Evolutionary conservation across 2,113 vertebrate genomes (phyloP), one percentile per base, ranked within the genome.

Genomic region (Otolemur garnettii): DNA sequence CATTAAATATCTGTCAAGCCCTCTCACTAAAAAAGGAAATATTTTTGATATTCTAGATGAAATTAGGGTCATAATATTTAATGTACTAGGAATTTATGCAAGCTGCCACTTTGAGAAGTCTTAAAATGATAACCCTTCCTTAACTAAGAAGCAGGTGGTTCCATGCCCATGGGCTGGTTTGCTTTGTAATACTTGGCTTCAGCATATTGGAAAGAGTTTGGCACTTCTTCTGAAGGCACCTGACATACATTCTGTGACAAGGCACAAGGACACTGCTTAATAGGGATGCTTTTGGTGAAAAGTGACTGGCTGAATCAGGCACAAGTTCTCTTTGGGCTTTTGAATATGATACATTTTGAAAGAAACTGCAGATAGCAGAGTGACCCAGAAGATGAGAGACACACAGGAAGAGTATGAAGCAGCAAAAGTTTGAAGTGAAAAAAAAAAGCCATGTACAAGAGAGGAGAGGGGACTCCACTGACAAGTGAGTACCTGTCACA

Each of bases 61-160:
- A 87, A 91, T 77, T 84, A 82, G 89, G 11, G 42, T 42, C 10
- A n/a, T 80, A 82, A 35, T 4, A 64, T 94, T 87, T 80, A 78
- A 50, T 9, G n/a, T 84, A 33, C 59, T 85, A 45, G 26, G 21
- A 86, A 92, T 55, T 66, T 45, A 57, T 66, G 33, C 8, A 53
- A 81, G 15, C 13, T 17, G 22, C 9, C 26, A 53, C n/a, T 45
- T 80, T 69, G 81, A 59, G 45, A 69, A 45, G 22, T 28, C 68
- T 75, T 30, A 30, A 21, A 75, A 53, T 30, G 17, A 60, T 28
- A 50, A 2, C 1, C 4, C 9, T 24, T 90, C 12, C 57, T 91
- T 33, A 7, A 24, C 19, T 10, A 71, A 59, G 28, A 0, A 60
- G 78, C 62, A n/a, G 13, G 50, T 59, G 5, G 14, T 30, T 28